phyloP scores from a whole-genome alignment of 2,797 vertebrate genomes.

The Parambassis ranga region DNA sequence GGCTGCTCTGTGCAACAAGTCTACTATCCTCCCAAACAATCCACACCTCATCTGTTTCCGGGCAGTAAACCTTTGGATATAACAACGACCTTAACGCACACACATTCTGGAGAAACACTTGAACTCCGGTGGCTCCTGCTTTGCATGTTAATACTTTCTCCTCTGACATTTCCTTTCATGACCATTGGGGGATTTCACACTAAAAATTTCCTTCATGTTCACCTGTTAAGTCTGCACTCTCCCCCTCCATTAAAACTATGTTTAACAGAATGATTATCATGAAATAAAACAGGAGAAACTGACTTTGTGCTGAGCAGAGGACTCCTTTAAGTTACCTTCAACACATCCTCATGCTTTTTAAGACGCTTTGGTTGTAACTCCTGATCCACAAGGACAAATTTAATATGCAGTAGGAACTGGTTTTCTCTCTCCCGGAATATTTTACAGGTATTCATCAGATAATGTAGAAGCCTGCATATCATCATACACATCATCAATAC shows the following conservation, averaged over 20 bases:
- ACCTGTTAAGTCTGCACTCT: slow-evolving; percentile 31
- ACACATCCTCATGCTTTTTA: slow-evolving; percentile 4
- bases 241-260: slow-evolving; percentile 15
- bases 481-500: slow-evolving; percentile 24
- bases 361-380: neutral
- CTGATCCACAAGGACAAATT: neutral
- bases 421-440: neutral
- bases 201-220: slow-evolving; percentile 11
- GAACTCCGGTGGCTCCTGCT: neutral
- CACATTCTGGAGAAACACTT: neutral
- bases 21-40: slow-evolving; percentile 37
- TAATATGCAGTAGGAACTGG: slow-evolving; percentile 19
- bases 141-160: neutral
- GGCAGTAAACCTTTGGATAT: too few species aligned
- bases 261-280: slow-evolving; percentile 20
- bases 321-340: neutral
- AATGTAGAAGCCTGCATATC: slow-evolving; percentile 20
- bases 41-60: neutral
- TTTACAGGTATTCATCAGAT: slow-evolving; percentile 8
- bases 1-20: slow-evolving; percentile 31
- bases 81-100: too few species aligned
- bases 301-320: neutral
- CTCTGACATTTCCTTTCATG: slow-evolving; percentile 21
- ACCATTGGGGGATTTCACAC: slow-evolving; percentile 3
- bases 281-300: slow-evolving; percentile 7